phyloP scores from a whole-genome alignment of 2,888 invertebrate genomes.

The Ferdinandea cuprea region DNA sequence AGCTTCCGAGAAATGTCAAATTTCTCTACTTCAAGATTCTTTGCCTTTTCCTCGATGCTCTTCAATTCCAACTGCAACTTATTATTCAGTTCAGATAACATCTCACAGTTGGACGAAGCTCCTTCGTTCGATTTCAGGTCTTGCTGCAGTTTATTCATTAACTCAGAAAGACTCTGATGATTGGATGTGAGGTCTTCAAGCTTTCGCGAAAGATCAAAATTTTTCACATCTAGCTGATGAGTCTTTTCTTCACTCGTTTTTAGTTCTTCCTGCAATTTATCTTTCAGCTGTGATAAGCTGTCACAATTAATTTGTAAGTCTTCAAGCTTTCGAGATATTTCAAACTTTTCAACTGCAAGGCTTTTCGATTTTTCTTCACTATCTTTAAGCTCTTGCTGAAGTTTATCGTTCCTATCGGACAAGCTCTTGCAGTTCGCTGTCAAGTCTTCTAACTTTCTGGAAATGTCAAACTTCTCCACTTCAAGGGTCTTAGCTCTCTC shows the following conservation, averaged over 20 bases:
- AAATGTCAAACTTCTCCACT: conserved; percentile 79
- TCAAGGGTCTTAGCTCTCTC: conserved; percentile 75
- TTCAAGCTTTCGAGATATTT: conserved; percentile 76
- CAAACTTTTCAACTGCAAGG: conserved; percentile 80
- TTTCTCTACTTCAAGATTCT: conserved; percentile 79
- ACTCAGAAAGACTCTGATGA: conserved; percentile 76
- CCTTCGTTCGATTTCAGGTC: conserved; percentile 79
- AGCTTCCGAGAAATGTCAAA: conserved; percentile 77
- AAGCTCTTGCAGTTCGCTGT: conserved; percentile 76
- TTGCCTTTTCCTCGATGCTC: conserved; percentile 72
- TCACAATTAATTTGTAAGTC: conserved; percentile 85
- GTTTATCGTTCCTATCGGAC: conserved; percentile 74
- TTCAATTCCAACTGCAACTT: conserved; percentile 72
- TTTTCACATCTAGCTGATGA: conserved; percentile 83
- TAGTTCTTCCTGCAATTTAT: conserved; percentile 85
- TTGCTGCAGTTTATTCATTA: conserved; percentile 78
- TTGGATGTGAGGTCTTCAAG: conserved; percentile 83
- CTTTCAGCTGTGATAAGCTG: conserved; percentile 85
- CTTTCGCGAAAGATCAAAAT: conserved; percentile 84
- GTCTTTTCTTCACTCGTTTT: conserved; percentile 85
- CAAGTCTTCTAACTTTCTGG: conserved; percentile 76
- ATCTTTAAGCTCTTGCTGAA: conserved; percentile 83
- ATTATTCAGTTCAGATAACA: conserved; percentile 65
- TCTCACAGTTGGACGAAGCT: conserved; percentile 82
- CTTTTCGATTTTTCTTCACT: conserved; percentile 83